Percentiles rank a stretch among this genome's conserved stretches.
These are phyloP conservation scores for Nothura maculosa DNA, from an alignment of 2,797 vertebrate species.

Conservation along the genomic window DNA sequence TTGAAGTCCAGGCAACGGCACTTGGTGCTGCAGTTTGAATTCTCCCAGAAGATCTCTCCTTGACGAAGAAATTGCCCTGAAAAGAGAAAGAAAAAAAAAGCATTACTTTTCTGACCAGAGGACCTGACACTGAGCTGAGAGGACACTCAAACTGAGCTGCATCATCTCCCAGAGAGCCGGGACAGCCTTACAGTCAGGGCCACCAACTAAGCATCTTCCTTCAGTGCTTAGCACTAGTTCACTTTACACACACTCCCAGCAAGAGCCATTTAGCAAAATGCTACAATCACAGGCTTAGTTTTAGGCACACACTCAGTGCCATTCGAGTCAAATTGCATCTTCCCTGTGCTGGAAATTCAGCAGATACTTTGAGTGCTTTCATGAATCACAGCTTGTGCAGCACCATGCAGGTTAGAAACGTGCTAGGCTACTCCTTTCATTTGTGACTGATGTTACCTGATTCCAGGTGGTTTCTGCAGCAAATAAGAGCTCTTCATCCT, in stretches of 20 bases:
- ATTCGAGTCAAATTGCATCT: background rate
- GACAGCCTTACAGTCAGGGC: background rate
- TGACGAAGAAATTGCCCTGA: conserved; percentile 92
- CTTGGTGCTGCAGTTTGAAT: conserved; percentile 91
- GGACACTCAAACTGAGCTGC: fast-evolving
- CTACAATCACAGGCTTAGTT: fast-evolving
- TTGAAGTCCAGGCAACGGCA: conserved; percentile 95
- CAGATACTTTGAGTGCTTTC: fast-evolving
- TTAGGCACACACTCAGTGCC: fast-evolving
- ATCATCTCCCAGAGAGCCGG: fast-evolving
- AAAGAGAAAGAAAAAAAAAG: background rate
- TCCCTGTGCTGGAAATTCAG: fast-evolving
- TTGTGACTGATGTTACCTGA: background rate
- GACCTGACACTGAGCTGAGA: background rate
- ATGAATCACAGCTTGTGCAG: fast-evolving
- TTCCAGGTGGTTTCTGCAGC: fast-evolving
- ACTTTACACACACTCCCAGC: background rate
- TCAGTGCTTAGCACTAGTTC: background rate
- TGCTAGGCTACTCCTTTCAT: background rate
- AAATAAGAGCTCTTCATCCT: background rate
- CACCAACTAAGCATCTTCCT: background rate
- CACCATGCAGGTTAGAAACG: fast-evolving
- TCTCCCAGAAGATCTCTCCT: conserved; percentile 97
- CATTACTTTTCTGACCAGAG: background rate
- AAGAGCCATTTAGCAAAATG: fast-evolving